Evolutionary conservation across 2,888 invertebrate species (phyloP).

Genomic region (Incurvaria masculella): DNA sequence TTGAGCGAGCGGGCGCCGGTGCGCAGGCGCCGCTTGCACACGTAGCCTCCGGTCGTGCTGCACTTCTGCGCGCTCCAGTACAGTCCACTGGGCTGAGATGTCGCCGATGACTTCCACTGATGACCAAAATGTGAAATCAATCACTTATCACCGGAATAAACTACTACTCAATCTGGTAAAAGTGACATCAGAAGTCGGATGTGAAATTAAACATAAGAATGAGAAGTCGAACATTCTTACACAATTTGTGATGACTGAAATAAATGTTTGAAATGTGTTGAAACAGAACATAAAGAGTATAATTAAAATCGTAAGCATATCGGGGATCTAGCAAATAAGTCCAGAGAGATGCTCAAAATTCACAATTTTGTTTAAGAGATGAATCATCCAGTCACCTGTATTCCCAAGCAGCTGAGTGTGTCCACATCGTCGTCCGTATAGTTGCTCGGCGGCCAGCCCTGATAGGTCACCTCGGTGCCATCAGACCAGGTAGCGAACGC

Average conservation of each 20-base stretch:
- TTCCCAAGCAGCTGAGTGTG: constrained; percentile 37
- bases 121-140: no score
- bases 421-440: constrained; percentile 30
- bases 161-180: no score
- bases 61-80: constrained; percentile 70
- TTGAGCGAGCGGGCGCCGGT: constrained; percentile 53
- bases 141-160: no score
- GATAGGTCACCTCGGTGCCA: constrained; percentile 57
- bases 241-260: no score
- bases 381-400: constrained; percentile 28
- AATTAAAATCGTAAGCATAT: no score
- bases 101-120: constrained; percentile 67
- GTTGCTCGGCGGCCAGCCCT: constrained; percentile 63
- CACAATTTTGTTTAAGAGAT: not conserved
- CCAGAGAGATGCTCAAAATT: not conserved
- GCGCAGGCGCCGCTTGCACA: constrained; percentile 54
- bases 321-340: no score
- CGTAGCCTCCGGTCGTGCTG: constrained; percentile 63
- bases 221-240: no score
- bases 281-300: no score
- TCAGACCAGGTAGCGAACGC: constrained; percentile 61
- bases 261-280: no score
- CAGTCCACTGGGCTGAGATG: constrained; percentile 64
- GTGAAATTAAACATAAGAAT: no score
- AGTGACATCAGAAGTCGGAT: no score